Percentiles rank a stretch among this genome's conserved stretches.
Conservation (phyloP, 1,140 invertebrate species). For the Daktulosphaira vitifoliae region DNA sequence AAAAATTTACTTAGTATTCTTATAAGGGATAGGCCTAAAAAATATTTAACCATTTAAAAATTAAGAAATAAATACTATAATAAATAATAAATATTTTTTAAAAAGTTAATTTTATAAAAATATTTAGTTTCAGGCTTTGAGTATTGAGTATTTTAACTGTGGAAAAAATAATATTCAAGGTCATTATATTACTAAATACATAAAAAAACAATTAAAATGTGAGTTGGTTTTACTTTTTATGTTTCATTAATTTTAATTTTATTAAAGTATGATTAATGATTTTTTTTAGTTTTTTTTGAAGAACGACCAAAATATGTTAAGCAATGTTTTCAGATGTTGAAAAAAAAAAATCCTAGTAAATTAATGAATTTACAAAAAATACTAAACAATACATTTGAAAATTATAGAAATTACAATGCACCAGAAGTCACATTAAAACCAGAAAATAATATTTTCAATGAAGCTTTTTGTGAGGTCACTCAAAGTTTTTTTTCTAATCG, state of each 20-base stretch:
- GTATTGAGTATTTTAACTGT: conserved; percentile 22
- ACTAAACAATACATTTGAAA: background rate
- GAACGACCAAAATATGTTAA: conserved; percentile 7
- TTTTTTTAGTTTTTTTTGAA: conserved; percentile 2
- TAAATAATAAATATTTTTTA: no score
- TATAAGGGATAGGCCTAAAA: no score
- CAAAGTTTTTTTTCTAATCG: conserved; percentile 7
- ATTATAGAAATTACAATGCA: no score
- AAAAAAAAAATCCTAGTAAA: background rate
- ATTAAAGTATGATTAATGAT: no score
- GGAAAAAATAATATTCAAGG: background rate
- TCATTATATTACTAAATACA: conserved; percentile 4
- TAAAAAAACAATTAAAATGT: conserved; percentile 11
- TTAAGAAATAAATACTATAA: no score
- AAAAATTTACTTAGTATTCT: no score
- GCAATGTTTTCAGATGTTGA: background rate
- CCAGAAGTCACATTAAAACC: background rate
- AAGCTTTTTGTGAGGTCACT: conserved; percentile 7
- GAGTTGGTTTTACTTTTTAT: background rate
- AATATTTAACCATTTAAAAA: no score
- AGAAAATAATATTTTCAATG: conserved; percentile 4
- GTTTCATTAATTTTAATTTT: background rate
- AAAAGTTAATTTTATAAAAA: no score
- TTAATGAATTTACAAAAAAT: background rate
- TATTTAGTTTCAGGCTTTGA: conserved; percentile 15